These are phyloP conservation scores for Musca domestica DNA, from an alignment of 1,140 invertebrate genomes.

Conservation along the genomic window DNA sequence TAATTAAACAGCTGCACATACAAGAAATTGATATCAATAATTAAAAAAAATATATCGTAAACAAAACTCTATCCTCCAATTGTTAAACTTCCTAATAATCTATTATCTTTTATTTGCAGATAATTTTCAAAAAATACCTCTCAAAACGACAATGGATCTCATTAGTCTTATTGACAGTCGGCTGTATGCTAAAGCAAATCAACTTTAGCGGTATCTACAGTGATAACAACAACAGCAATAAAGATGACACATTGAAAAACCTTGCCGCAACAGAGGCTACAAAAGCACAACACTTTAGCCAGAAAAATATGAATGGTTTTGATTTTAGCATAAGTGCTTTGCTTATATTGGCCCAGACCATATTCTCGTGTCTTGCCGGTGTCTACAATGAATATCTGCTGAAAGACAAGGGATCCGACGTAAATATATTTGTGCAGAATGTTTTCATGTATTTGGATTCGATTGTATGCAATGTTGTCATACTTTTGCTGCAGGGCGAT, in stretches of 20 bases:
- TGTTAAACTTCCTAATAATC: neutral
- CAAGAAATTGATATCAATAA: no score
- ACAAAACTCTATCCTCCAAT: no score
- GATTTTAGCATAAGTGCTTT: slow-evolving; percentile 68
- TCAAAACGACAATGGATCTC: slow-evolving; percentile 87
- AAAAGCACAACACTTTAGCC: slow-evolving; percentile 36
- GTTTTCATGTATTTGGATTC: slow-evolving; percentile 95
- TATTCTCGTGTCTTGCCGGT: slow-evolving; percentile 91
- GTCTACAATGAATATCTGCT: slow-evolving; percentile 96
- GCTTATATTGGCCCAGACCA: slow-evolving; percentile 78
- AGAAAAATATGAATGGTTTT: slow-evolving; percentile 55
- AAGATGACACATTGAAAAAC: slow-evolving; percentile 28
- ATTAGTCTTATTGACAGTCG: slow-evolving; percentile 78
- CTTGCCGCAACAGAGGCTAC: neutral
- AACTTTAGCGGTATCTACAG: slow-evolving; percentile 59
- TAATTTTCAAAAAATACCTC: slow-evolving; percentile 84
- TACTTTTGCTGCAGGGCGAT: slow-evolving; percentile 69
- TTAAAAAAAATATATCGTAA: no score
- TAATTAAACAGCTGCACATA: no score
- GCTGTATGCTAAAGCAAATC: slow-evolving; percentile 90
- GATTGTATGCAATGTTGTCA: slow-evolving; percentile 79
- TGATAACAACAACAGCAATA: slow-evolving; percentile 42
- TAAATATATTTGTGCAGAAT: slow-evolving; percentile 92
- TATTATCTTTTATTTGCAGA: slow-evolving; percentile 56
- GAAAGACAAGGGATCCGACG: slow-evolving; percentile 77